Conservation (phyloP, 2,113 vertebrate genomes). For the Erinaceus europaeus region DNA sequence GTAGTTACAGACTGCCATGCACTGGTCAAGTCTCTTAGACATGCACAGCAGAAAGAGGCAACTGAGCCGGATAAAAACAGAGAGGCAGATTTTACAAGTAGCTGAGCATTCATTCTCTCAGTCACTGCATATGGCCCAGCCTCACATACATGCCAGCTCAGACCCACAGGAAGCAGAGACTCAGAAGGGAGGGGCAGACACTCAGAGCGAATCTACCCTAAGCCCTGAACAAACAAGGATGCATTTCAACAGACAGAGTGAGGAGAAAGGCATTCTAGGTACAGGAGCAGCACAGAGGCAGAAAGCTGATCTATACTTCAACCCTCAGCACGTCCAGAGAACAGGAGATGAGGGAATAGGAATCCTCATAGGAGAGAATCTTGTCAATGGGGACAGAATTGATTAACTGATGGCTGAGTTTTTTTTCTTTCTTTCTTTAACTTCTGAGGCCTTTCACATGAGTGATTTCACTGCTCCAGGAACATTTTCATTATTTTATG, state of each 20-base stretch:
- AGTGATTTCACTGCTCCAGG: too few species aligned
- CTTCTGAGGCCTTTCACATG: too few species aligned
- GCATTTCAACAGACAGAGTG: not conserved
- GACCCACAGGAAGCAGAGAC: not conserved
- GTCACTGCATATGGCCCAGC: not conserved
- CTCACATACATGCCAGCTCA: not conserved
- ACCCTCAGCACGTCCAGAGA: not conserved
- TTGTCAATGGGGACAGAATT: not conserved
- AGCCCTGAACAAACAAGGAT: not conserved
- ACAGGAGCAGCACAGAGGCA: not conserved
- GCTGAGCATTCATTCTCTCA: too few species aligned
- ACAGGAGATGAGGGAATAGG: not conserved
- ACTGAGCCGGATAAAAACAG: not conserved
- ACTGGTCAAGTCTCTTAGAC: not conserved
- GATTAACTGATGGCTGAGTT: too few species aligned
- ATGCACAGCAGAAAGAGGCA: not conserved
- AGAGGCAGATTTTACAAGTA: not conserved
- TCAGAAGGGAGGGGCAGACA: not conserved
- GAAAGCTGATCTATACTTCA: accelerated
- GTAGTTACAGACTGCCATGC: not conserved
- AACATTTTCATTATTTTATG: too few species aligned
- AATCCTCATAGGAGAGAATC: not conserved
- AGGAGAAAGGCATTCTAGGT: not conserved
- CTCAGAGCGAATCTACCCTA: too few species aligned
- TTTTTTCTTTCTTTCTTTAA: too few species aligned